Conservation (phyloP, 2,113 vertebrate genomes). For the Nothobranchius furzeri region DNA sequence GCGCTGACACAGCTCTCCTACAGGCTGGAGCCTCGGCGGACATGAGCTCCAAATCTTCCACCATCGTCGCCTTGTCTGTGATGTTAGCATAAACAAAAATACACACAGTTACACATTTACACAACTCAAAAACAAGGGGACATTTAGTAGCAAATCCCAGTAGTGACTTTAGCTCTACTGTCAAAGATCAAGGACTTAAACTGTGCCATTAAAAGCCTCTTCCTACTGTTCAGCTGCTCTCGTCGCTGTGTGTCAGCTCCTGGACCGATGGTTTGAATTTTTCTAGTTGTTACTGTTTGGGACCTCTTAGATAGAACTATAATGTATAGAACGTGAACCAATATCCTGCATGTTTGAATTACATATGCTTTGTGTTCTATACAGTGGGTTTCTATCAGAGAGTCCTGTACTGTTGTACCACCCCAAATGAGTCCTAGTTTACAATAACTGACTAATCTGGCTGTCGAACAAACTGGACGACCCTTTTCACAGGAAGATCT, state of each 20-base stretch:
- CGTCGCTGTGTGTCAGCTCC: conserved; percentile 41
- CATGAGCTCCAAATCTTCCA: conserved; percentile 75
- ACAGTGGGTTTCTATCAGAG: conserved; percentile 72
- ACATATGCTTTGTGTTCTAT: conserved; percentile 67
- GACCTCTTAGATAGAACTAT: conserved; percentile 70
- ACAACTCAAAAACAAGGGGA: conserved; percentile 20
- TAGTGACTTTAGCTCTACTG: conserved; percentile 42
- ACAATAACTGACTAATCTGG: conserved; percentile 44
- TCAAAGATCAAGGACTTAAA: conserved; percentile 47
- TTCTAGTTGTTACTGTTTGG: conserved; percentile 52
- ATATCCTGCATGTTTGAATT: conserved; percentile 70
- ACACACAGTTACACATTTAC: conserved; percentile 22
- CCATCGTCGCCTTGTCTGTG: conserved; percentile 59
- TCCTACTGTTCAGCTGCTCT: conserved; percentile 51
- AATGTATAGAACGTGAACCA: conserved; percentile 71
- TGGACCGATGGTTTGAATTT: conserved; percentile 34
- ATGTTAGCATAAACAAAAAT: conserved; percentile 32
- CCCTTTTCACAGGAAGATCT: too few species aligned
- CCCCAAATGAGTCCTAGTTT: conserved; percentile 46
- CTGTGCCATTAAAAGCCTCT: conserved; percentile 67
- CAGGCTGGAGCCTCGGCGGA: conserved; percentile 91
- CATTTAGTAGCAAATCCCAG: conserved; percentile 57
- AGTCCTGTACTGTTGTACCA: conserved; percentile 57
- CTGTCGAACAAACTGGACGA: too few species aligned
- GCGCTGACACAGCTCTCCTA: conserved; percentile 97